Evolutionary conservation across 2,888 invertebrate genomes (phyloP), one percentile per base, ranked within the genome.

Genomic region (Myopa testacea): DNA sequence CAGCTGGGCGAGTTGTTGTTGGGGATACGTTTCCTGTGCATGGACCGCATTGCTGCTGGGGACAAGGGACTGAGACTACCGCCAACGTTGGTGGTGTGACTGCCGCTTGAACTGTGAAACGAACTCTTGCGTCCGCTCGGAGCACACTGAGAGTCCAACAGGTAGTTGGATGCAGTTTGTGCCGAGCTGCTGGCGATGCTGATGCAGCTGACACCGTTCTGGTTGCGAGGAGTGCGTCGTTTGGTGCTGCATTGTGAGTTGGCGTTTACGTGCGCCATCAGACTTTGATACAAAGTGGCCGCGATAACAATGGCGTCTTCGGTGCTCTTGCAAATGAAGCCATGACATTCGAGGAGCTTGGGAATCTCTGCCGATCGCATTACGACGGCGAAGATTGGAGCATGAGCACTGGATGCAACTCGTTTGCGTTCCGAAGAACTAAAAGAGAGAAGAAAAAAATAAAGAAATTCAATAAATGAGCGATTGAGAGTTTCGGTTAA

Each of bases 301-400:
- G 97, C 97, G 84, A 97, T 95, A 0, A 96, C 95, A 60, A 97
- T 95, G 80, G 97, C 96, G 89, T 97, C 96, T 90, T 96, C 96
- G 52, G 96, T 94, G 84, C 94, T 94, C 88, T 94, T 94, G 89
- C 96, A 97, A 83, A 96, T 94, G 90, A 96, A 97, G 68, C 95
- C 96, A 90, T 97, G 97, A 89, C 96, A 97, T 90, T 96, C 96
- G 80, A 96, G 90, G 83, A 94, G 92, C 86, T 95, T 94, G 3
- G 94, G 93, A 37, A 94, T 93, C 68, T 93, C 94, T 73, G 93
- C 92, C 37, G 91, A 90, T 84, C 96, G 92, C 96, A 96, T 96
- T 78, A 97, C 96, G 45, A 96, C 96, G 70, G 96, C 95, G 90
- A 97, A 96, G 84, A 97, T 92, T 0, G 96, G 96, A 19, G 95